Evolutionary conservation across 2,113 vertebrate genomes (phyloP).

Genomic region (Vombatus ursinus): DNA sequence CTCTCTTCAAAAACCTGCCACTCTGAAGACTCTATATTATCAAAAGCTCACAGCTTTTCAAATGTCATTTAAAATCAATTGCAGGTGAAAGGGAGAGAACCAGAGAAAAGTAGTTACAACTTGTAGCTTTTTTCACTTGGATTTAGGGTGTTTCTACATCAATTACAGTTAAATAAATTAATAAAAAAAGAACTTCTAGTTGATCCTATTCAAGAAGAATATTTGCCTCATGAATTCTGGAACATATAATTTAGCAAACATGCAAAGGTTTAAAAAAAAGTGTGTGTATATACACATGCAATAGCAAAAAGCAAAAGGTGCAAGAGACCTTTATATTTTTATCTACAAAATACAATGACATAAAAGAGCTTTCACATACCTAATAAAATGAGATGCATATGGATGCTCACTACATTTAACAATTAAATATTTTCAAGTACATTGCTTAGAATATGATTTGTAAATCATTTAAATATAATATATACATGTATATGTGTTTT

Average conservation of each 20-base stretch:
- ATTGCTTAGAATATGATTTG: background rate
- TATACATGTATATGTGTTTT: background rate
- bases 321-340: background rate
- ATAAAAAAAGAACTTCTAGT: background rate
- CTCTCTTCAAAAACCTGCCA: background rate
- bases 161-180: background rate
- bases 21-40: constrained; percentile 8
- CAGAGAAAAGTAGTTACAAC: background rate
- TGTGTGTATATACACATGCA: background rate
- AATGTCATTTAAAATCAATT: background rate
- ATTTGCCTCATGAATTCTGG: background rate
- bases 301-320: background rate
- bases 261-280: background rate
- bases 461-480: background rate
- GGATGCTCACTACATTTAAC: background rate
- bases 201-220: background rate
- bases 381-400: background rate
- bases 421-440: background rate
- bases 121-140: background rate
- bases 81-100: background rate
- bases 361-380: background rate
- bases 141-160: background rate
- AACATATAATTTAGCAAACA: background rate
- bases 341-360: background rate
- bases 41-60: background rate